phyloP scores from a whole-genome alignment of 2,888 invertebrate species.

The Steinernema scapterisci region DNA sequence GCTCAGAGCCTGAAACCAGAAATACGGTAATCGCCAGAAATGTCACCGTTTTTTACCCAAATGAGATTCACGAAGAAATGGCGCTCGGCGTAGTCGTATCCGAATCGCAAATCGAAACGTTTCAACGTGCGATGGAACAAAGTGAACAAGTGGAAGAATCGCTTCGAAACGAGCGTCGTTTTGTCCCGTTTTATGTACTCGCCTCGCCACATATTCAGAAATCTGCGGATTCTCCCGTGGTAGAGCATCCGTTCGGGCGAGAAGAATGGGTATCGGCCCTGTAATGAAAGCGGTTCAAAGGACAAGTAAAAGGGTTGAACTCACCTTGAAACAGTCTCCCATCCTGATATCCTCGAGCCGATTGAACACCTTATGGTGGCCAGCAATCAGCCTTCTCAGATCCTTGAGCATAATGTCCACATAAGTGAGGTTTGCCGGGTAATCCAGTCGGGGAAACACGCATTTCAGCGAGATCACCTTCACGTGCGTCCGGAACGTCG shows the following conservation, averaged over 20 bases:
- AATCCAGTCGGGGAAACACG: background rate
- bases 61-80: constrained; percentile 16
- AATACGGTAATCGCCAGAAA: background rate
- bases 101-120: constrained; percentile 15
- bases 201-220: constrained; percentile 9
- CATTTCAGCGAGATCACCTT: constrained; percentile 7
- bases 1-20: constrained; percentile 4
- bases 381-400: constrained; percentile 6
- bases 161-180: constrained; percentile 19
- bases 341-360: constrained; percentile 14
- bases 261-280: constrained; percentile 10
- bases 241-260: constrained; percentile 15
- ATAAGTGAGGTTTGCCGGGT: constrained; percentile 18
- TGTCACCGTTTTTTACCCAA: background rate
- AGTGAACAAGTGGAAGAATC: constrained; percentile 18
- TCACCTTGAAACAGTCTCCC: constrained; percentile 23
- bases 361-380: constrained; percentile 18
- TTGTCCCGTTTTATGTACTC: constrained; percentile 16
- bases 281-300: background rate
- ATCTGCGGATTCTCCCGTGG: constrained; percentile 17
- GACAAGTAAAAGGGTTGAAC: background rate
- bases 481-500: constrained; percentile 1
- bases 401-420: constrained; percentile 29
- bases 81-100: constrained; percentile 16
- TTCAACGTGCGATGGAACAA: constrained; percentile 22